Base-by-base conservation (phyloP, 2,797 vertebrate species). In the Phyllotis vaccarum region DNA sequence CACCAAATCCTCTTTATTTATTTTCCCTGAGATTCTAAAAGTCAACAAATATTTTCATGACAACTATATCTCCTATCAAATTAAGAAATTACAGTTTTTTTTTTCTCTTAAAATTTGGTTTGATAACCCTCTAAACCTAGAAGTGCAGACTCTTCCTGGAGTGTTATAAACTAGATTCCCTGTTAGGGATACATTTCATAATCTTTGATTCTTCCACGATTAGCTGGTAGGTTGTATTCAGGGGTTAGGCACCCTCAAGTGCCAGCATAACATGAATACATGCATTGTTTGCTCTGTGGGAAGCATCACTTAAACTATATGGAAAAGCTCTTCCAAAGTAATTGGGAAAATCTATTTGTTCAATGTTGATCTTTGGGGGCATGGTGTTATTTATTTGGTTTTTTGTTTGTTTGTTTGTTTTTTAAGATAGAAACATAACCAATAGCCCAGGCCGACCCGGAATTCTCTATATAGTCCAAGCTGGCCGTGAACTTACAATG, bases 1-100 rank as follows among this genome's bases (percentile, higher is more conserved):
- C 58, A 93, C 46, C 43, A 78, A 81, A 85, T 78, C 56, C 46
- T 96, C 60, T 96, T 96, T 90, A 88, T 78, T 3, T 95, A 87
- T 95, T 90, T 94, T 96, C 58, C 60, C 81, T 94, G 31, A 91
- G 74, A 75, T 72, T 91, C 75, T 76, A 76, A 85, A 37, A 86
- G 54, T 90, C 43, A 86, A 74, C 66, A 75, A 21, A 60, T 78
- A 78, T 95, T 95, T 95, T 96, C 29, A 60, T 96, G 70, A 90
- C 68, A 72, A 95, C 86, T 43, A 78, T n/a, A 24, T 72, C 24
- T n/a, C 93, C 70, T 89, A 56, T 78, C 86, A 87, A 93, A 74
- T 72, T 94, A 90, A 80, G 54, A 95, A 90, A 74, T 85, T 78
- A 75, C 49, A 43, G 54, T 68, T 94, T 40, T 1, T 90, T 94